Percentiles rank a stretch among this genome's conserved stretches.
These are phyloP conservation scores for Blera fallax DNA, from an alignment of 2,888 invertebrate species.

Conservation along the genomic window DNA sequence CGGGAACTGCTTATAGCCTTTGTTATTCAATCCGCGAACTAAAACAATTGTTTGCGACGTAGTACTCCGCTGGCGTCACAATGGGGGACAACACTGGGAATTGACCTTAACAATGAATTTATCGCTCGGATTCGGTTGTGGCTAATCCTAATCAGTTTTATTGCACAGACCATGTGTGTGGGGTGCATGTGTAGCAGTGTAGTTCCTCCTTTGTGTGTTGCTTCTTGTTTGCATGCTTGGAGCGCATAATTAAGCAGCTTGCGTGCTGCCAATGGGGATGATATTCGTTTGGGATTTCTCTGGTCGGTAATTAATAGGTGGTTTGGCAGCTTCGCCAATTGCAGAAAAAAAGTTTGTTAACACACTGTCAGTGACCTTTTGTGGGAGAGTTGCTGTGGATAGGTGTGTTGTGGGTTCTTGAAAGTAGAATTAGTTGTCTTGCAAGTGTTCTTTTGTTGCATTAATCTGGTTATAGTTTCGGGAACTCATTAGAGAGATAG, in stretches of 20 bases:
- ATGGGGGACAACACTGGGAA: not conserved
- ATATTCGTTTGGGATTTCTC: slow-evolving; percentile 55
- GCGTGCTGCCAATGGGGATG: slow-evolving; percentile 56
- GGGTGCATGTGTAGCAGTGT: slow-evolving; percentile 32
- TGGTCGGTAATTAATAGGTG: slow-evolving; percentile 10
- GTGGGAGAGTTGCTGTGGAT: slow-evolving; percentile 9
- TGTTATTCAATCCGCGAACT: slow-evolving; percentile 11
- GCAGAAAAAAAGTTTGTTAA: slow-evolving; percentile 16
- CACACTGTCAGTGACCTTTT: slow-evolving; percentile 49
- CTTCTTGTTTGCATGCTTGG: slow-evolving; percentile 61
- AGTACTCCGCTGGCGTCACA: not conserved
- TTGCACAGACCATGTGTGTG: slow-evolving; percentile 26
- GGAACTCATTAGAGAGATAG: not conserved
- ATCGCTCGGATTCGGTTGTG: slow-evolving; percentile 32
- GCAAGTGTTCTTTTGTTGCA: not conserved
- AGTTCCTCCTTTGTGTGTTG: slow-evolving; percentile 38
- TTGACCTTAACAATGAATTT: slow-evolving; percentile 71
- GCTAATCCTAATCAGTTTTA: slow-evolving; percentile 63
- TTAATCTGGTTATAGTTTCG: not conserved
- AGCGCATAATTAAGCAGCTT: slow-evolving; percentile 60
- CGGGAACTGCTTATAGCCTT: not conserved
- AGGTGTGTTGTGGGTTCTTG: slow-evolving; percentile 1
- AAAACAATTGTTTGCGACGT: slow-evolving; percentile 29
- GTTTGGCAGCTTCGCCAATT: slow-evolving; percentile 40
- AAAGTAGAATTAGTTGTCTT: not conserved